A percentile compares a stretch with the other conserved stretches of the same genome.
phyloP scores from a whole-genome alignment of 2,797 vertebrate species.

The Schizopygopsis pylzovi region DNA sequence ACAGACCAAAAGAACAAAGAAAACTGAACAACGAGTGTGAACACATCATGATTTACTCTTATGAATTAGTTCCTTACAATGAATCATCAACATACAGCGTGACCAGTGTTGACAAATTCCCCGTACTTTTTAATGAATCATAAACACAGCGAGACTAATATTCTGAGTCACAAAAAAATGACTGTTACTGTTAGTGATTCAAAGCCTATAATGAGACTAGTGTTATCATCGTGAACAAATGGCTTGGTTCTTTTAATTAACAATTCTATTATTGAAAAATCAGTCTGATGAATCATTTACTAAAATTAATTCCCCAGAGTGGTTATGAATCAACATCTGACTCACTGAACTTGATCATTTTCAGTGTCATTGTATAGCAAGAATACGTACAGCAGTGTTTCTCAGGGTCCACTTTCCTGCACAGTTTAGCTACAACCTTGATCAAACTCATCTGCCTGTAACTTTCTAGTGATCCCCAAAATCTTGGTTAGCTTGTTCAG shows the following conservation, averaged over 20 bases:
- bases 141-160: not conserved
- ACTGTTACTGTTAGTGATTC: not conserved
- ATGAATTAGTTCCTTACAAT: not conserved
- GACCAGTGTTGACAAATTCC: not conserved
- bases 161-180: not conserved
- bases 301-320: not conserved
- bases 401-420: not conserved
- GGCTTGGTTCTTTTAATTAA: not conserved
- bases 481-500: not conserved
- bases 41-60: no score
- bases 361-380: not conserved
- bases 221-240: not conserved
- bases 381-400: not conserved
- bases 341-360: not conserved
- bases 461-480: not conserved
- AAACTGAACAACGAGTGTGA: no score
- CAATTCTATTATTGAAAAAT: not conserved
- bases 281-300: not conserved
- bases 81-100: not conserved
- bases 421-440: not conserved
- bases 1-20: not conserved
- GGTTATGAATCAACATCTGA: slow-evolving; percentile 1
- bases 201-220: not conserved
- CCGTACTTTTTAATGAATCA: not conserved
- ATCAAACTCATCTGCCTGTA: not conserved